Evolutionary conservation across 2,113 vertebrate species (phyloP), one percentile per base, ranked within the genome.

Genomic region (Dendrocopos noguchii): DNA sequence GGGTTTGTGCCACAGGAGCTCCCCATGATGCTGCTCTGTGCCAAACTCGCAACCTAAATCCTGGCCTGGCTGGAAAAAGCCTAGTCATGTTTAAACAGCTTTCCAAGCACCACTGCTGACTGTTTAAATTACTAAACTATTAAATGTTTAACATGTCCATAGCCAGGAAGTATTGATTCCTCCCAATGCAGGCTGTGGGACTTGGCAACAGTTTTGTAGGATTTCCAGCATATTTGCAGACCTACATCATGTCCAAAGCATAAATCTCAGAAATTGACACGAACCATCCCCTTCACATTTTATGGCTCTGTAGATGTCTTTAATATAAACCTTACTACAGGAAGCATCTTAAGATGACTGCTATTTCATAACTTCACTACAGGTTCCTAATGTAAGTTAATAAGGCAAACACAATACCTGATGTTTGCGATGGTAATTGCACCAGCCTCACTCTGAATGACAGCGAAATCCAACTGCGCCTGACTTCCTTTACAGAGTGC

Each of bases 311-410:
- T 82, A 95, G 89, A 74, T 77, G 53, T 42, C 75, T 89, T 92
- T 82, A 83, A 80, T 87, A 83, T 94, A 95, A 93, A 34, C 14
- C 10, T 11, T 90, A 31, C 33, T 56, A 80, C 36, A 56, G 79
- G 71, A 93, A 92, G 77, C 0, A 0, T 60, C 75, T 85, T 71
- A 57, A 89, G 89, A 85, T 0, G 6, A 91, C 72, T 90, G 79
- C 82, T 80, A 77, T 80, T 95, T 91, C 80, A 83, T 57, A 94
- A 68, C 57, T 89, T 85, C 64, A 12, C 84, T 89, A 77, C 29
- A 46, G 39, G 61, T 85, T 90, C 76, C 57, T 61, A n/a, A 72
- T 29, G 12, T 46, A 87, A 85, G 72, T 83, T 87, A 91, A 55
- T 78, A 95, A 91, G 68, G 79, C 73, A 88, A 94, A 78, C 53